phyloP scores from a whole-genome alignment of 1,140 invertebrate genomes.

The Diachasmimorpha longicaudata region DNA sequence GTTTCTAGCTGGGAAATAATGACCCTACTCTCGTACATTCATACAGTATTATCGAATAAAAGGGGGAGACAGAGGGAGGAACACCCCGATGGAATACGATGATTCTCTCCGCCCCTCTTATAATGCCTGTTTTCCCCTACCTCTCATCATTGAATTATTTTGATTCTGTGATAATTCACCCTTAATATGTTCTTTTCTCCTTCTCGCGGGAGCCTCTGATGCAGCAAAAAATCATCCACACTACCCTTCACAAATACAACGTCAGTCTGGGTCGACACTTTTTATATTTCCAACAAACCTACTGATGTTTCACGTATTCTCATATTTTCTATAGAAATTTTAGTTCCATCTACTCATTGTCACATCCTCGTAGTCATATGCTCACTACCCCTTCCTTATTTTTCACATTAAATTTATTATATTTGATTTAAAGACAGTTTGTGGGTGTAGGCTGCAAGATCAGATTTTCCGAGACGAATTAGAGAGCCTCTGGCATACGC shows the following conservation, averaged over 20 bases:
- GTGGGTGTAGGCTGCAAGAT: background rate
- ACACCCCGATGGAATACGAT: slow-evolving; percentile 33
- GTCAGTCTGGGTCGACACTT: background rate
- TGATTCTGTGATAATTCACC: slow-evolving; percentile 61
- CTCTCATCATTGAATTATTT: slow-evolving; percentile 57
- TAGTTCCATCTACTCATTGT: no score
- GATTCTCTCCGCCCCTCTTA: slow-evolving; percentile 41
- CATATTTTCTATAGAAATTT: background rate
- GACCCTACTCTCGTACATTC: background rate
- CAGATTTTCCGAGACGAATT: background rate
- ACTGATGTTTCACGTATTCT: background rate
- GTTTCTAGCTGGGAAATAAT: slow-evolving; percentile 24
- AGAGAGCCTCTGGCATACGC: background rate
- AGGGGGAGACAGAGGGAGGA: background rate
- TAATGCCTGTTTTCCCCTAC: slow-evolving; percentile 47
- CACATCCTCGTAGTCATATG: no score
- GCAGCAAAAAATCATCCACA: slow-evolving; percentile 4
- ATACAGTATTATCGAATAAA: background rate
- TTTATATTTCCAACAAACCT: background rate
- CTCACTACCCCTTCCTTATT: no score
- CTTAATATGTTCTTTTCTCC: slow-evolving; percentile 46
- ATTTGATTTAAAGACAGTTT: background rate
- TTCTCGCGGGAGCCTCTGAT: slow-evolving; percentile 8
- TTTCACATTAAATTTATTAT: background rate
- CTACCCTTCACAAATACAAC: background rate